Percentiles rank a stretch among this genome's conserved stretches.
phyloP scores from a whole-genome alignment of 1,140 invertebrate species.

The Tribolium castaneum region DNA sequence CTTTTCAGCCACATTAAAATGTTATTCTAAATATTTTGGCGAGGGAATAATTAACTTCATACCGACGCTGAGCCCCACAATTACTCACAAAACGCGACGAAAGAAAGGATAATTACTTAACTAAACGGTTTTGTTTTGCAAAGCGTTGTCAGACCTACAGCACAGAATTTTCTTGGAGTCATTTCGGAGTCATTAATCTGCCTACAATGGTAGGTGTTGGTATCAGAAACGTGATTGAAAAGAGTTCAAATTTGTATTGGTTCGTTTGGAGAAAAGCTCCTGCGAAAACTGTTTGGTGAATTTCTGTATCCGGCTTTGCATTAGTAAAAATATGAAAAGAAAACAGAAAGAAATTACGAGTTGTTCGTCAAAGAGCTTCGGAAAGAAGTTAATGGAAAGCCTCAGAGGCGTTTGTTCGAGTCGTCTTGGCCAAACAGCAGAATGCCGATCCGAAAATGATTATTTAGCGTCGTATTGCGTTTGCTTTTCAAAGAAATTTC shows the following conservation, averaged over 20 bases:
- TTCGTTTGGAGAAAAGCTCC: background rate
- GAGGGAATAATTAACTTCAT: slow-evolving; percentile 7
- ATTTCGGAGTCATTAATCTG: no score
- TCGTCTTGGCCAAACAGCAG: slow-evolving; percentile 50
- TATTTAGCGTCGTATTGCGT: slow-evolving; percentile 47
- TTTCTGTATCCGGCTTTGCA: background rate
- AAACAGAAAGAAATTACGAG: slow-evolving; percentile 54
- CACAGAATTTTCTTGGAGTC: no score
- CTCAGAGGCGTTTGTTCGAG: slow-evolving; percentile 57
- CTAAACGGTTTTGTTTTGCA: no score
- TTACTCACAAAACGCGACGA: background rate
- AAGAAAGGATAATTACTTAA: background rate
- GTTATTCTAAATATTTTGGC: slow-evolving; percentile 21
- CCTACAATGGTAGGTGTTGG: no score
- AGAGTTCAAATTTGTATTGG: background rate
- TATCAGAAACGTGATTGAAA: no score
- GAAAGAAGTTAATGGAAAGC: slow-evolving; percentile 58
- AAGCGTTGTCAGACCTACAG: no score
- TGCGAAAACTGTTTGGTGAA: background rate
- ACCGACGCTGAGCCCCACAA: background rate
- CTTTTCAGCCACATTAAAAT: slow-evolving; percentile 12
- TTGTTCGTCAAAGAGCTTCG: slow-evolving; percentile 47
- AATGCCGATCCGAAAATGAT: slow-evolving; percentile 51
- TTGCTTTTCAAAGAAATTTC: slow-evolving; percentile 46
- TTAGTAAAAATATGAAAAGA: slow-evolving; percentile 13